A percentile compares a stretch with the other conserved stretches of the same genome.
phyloP scores from a whole-genome alignment of 1,140 invertebrate genomes.

The Capitella teleta region DNA sequence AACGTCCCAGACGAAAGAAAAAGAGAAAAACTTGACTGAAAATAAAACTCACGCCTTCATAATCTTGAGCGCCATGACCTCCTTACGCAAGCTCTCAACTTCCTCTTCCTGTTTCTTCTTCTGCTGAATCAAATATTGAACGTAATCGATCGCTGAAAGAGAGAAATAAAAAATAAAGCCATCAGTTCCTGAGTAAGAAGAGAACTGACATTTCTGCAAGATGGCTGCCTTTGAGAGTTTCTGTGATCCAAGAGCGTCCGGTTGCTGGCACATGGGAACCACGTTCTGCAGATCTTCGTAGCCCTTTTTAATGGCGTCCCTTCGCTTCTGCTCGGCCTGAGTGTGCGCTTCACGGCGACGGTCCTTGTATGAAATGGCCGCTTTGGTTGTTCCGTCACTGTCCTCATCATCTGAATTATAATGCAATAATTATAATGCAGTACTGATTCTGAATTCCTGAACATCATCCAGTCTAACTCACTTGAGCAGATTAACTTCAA shows the following conservation, averaged over 20 bases:
- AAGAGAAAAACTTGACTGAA: too few species aligned
- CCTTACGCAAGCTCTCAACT: conserved; percentile 80
- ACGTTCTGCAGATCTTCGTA: conserved; percentile 52
- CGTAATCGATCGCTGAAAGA: conserved; percentile 45
- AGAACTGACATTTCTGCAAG: conserved; percentile 65
- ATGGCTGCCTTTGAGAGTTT: conserved; percentile 94
- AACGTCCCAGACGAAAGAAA: too few species aligned
- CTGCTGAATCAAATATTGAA: conserved; percentile 74
- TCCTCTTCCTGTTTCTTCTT: conserved; percentile 84
- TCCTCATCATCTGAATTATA: conserved; percentile 70
- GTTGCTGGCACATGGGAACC: conserved; percentile 82
- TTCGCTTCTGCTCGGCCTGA: conserved; percentile 89
- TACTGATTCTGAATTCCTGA: not conserved
- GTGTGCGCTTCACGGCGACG: conserved; percentile 87
- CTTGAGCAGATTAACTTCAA: too few species aligned
- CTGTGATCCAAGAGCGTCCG: conserved; percentile 60
- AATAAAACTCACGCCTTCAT: conserved; percentile 45
- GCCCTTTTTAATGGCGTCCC: conserved; percentile 80
- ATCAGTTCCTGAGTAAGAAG: too few species aligned
- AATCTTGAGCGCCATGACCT: conserved; percentile 84
- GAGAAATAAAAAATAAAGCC: not conserved
- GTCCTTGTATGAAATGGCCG: conserved; percentile 82
- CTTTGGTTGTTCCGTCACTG: conserved; percentile 54
- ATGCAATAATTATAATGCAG: not conserved
- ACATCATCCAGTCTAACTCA: too few species aligned